A percentile compares a stretch with the other conserved stretches of the same genome.
Conservation (phyloP, 2,888 invertebrate species). For the Octodonta nipae region DNA sequence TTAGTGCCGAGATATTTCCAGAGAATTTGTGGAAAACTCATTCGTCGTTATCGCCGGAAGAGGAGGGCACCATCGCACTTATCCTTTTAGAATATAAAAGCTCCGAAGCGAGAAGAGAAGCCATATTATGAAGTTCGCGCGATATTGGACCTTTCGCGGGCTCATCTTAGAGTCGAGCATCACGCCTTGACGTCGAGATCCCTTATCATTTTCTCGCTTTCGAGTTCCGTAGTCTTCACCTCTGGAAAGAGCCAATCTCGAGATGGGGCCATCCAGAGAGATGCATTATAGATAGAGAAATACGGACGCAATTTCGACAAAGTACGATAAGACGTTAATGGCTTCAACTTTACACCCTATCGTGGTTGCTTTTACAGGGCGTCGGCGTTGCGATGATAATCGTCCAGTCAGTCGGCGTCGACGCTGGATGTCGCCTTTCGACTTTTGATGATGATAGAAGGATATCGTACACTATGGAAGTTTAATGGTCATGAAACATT, state of each 20-base stretch:
- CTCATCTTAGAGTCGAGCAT: background rate
- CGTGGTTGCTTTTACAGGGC: slow-evolving; percentile 27
- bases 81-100: slow-evolving; percentile 10
- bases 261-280: slow-evolving; percentile 27
- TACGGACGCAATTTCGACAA: slow-evolving; percentile 39
- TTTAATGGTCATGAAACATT: too few species aligned
- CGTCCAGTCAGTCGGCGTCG: slow-evolving; percentile 16
- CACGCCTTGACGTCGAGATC: background rate
- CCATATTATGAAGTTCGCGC: too few species aligned
- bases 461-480: too few species aligned
- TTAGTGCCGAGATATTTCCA: slow-evolving; percentile 17
- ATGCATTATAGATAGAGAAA: slow-evolving; percentile 40
- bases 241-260: slow-evolving; percentile 24
- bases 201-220: slow-evolving; percentile 11
- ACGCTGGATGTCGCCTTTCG: slow-evolving; percentile 5
- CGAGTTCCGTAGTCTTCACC: slow-evolving; percentile 23
- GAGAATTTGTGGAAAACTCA: slow-evolving; percentile 20
- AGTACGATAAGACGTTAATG: slow-evolving; percentile 44
- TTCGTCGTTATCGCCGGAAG: slow-evolving; percentile 19
- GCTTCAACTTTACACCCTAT: slow-evolving; percentile 47
- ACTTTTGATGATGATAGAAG: too few species aligned
- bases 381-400: slow-evolving; percentile 20
- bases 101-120: too few species aligned
- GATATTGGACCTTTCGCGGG: too few species aligned
- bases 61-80: slow-evolving; percentile 17